Evolutionary conservation across 2,113 vertebrate genomes (phyloP).

Genomic region (Elachura formosa): DNA sequence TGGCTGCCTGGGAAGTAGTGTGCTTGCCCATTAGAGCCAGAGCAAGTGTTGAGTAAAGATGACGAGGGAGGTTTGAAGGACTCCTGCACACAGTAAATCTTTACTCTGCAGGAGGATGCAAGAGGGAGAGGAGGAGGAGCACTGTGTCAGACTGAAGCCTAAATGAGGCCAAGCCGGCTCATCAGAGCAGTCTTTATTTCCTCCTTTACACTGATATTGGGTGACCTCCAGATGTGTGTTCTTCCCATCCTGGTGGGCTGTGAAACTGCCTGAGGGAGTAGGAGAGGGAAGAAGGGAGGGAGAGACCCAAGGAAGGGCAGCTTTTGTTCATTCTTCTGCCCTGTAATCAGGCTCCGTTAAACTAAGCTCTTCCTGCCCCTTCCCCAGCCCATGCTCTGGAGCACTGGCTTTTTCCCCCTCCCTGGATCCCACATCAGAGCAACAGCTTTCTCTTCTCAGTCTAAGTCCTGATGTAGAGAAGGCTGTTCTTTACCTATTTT

Average conservation of each 20-base stretch:
- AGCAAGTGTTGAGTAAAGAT: background rate
- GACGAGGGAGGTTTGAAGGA: constrained; percentile 33
- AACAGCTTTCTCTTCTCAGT: background rate
- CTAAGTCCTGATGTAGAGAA: background rate
- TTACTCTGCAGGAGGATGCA: background rate
- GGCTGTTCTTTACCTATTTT: background rate
- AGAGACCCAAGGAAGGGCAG: background rate
- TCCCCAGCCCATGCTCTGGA: background rate
- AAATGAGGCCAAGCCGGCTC: background rate
- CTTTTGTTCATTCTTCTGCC: background rate
- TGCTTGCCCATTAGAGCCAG: background rate
- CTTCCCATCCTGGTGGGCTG: constrained; percentile 18
- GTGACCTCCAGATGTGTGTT: constrained; percentile 39
- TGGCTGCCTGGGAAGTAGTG: background rate
- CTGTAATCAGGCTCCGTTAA: background rate
- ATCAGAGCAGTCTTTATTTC: background rate
- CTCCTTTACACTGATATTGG: constrained; percentile 2
- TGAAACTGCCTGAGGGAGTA: constrained; percentile 19
- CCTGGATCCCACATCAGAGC: background rate
- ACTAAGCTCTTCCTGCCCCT: background rate
- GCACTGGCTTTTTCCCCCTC: background rate
- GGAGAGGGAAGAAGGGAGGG: background rate
- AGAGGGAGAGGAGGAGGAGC: constrained; percentile 39
- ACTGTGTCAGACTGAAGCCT: constrained; percentile 14
- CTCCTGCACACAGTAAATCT: constrained; percentile 8